These are phyloP conservation scores for Pseudopleuronectes americanus DNA, from an alignment of 2,797 vertebrate species.

Conservation along the genomic window DNA sequence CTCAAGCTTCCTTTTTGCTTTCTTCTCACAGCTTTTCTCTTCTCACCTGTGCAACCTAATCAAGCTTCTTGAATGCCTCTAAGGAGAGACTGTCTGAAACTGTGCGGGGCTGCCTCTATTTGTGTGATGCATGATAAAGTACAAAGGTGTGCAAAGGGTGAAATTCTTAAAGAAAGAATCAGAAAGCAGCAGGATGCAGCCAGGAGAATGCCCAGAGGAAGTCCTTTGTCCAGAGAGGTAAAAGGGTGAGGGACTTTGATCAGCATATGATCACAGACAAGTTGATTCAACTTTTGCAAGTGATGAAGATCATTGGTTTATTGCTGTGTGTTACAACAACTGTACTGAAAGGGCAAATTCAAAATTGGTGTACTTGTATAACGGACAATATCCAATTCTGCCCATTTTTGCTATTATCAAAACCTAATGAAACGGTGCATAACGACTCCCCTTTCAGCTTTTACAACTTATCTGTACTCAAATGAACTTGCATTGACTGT, in stretches of 20 bases:
- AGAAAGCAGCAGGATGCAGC: no score
- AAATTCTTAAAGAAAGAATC: no score
- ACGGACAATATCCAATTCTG: slow-evolving; percentile 9
- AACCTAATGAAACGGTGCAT: slow-evolving; percentile 7
- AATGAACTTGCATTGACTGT: background rate
- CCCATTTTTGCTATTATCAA: slow-evolving; percentile 11
- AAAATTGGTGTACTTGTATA: slow-evolving; percentile 22
- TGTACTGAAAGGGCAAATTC: slow-evolving; percentile 12
- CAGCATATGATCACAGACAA: background rate
- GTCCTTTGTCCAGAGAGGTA: no score
- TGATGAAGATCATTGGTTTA: slow-evolving; percentile 7
- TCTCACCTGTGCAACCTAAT: no score
- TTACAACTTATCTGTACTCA: background rate
- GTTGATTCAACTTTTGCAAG: background rate
- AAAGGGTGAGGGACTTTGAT: background rate
- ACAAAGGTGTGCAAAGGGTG: no score
- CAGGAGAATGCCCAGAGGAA: no score
- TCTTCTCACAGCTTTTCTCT: no score
- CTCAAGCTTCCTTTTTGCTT: no score
- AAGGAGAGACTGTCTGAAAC: no score
- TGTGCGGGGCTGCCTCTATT: no score
- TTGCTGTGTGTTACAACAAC: slow-evolving; percentile 9
- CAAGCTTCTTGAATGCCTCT: no score
- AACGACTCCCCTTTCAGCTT: background rate
- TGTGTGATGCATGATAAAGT: no score